Evolutionary conservation across 1,140 invertebrate species (phyloP).

Genomic region (Meloidogyne chitwoodi): DNA sequence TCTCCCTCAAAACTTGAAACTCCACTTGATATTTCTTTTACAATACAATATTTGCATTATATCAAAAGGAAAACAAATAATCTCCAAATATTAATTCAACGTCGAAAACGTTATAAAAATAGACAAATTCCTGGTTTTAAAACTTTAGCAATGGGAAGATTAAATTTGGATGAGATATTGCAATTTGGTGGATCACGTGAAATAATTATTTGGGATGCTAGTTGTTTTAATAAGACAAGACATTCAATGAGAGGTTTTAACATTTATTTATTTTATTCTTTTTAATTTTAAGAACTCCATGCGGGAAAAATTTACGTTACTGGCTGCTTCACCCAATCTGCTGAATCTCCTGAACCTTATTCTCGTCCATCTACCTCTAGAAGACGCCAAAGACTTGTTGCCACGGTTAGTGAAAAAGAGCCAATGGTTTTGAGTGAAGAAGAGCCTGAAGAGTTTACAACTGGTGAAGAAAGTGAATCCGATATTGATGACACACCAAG

Average conservation of each 20-base stretch:
- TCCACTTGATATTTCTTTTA: constrained; percentile 39
- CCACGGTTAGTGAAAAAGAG: constrained; percentile 5
- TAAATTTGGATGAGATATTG: constrained; percentile 71
- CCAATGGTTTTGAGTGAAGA: constrained; percentile 33
- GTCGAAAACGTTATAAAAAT: constrained; percentile 94
- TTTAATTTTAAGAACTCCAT: constrained; percentile 28
- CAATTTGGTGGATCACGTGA: constrained; percentile 39
- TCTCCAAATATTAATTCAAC: constrained; percentile 80
- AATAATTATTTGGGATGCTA: constrained; percentile 35
- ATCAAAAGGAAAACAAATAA: constrained; percentile 92
- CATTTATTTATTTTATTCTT: neutral
- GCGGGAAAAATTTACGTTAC: constrained; percentile 24
- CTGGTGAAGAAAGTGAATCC: constrained; percentile 38
- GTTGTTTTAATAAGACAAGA: constrained; percentile 29
- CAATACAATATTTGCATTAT: constrained; percentile 72
- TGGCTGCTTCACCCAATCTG: constrained; percentile 34
- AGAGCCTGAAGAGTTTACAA: constrained; percentile 39
- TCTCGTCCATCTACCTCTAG: neutral
- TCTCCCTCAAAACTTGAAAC: constrained; percentile 29
- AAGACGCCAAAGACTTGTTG: constrained; percentile 9
- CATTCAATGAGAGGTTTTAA: constrained; percentile 18
- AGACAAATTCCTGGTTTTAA: constrained; percentile 96
- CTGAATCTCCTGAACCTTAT: constrained; percentile 4
- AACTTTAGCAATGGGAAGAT: constrained; percentile 87
- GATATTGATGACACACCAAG: constrained; percentile 35